Conservation (phyloP, 2,888 invertebrate species). For the Osmoderma eremita region DNA sequence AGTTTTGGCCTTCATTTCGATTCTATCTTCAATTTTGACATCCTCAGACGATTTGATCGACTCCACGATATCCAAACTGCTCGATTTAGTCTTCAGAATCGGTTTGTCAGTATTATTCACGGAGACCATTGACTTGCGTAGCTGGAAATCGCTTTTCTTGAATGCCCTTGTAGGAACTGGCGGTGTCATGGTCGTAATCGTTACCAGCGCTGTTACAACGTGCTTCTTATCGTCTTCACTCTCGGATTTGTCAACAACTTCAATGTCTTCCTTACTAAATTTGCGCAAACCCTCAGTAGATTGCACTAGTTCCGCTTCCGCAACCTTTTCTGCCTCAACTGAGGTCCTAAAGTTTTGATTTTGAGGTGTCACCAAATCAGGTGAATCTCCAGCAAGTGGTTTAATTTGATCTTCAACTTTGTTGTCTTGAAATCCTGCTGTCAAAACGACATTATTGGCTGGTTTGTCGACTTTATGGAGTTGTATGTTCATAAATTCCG, state of each 20-base stretch:
- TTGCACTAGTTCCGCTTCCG: conserved; percentile 16
- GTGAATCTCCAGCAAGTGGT: conserved; percentile 11
- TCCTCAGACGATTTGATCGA: conserved; percentile 53
- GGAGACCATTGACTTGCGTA: conserved; percentile 45
- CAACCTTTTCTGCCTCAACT: conserved; percentile 21
- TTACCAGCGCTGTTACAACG: conserved; percentile 48
- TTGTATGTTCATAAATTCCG: conserved; percentile 78
- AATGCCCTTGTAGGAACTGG: conserved; percentile 42
- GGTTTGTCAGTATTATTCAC: conserved; percentile 57
- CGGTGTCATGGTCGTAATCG: conserved; percentile 49
- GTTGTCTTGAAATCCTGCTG: conserved; percentile 69
- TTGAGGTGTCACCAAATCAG: not conserved
- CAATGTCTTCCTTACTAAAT: conserved; percentile 64
- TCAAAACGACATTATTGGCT: conserved; percentile 72
- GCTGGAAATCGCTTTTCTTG: conserved; percentile 46
- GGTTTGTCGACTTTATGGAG: conserved; percentile 77
- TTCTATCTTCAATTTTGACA: conserved; percentile 19
- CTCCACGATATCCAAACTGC: conserved; percentile 68
- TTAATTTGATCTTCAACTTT: conserved; percentile 52
- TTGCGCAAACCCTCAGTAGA: conserved; percentile 53
- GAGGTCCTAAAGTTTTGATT: not conserved
- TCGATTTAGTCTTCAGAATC: conserved; percentile 68
- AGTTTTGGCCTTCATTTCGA: conserved; percentile 40
- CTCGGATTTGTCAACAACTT: conserved; percentile 61
- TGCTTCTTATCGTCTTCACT: conserved; percentile 47